Evolutionary conservation across 1,140 invertebrate species (phyloP).

Genomic region (Penaeus indicus): DNA sequence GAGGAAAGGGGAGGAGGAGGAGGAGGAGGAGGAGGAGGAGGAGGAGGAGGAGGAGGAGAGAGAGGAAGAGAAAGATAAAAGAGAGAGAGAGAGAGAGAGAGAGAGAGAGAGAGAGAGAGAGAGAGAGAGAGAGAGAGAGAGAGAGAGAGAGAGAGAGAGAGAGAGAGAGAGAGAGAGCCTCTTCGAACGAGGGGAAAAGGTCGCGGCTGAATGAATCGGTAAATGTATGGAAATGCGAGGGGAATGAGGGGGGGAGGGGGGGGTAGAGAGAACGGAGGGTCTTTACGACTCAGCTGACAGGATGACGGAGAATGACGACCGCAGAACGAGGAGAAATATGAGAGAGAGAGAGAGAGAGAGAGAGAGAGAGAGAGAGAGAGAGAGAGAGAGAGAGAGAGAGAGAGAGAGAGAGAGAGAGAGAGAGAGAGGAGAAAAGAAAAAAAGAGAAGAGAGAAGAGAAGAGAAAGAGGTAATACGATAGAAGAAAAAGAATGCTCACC

Average conservation of each 20-base stretch:
- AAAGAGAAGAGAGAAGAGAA: background rate
- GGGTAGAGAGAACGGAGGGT: background rate
- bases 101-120: constrained; percentile 8
- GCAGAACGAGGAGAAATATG: background rate
- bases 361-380: background rate
- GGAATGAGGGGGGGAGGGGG: background rate
- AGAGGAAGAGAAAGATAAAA: background rate
- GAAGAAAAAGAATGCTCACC: background rate
- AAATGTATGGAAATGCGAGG: background rate
- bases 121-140: background rate
- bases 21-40: no score
- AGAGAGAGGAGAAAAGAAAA: background rate
- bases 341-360: background rate
- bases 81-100: constrained; percentile 26
- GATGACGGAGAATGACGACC: background rate
- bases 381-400: background rate
- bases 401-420: background rate
- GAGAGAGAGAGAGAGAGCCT: constrained; percentile 32
- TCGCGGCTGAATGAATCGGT: no score
- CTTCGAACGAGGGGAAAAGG: no score
- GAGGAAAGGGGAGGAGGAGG: background rate
- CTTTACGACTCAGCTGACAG: background rate
- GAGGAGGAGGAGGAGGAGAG: background rate
- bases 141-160: constrained; percentile 33
- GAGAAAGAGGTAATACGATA: background rate